Percentiles rank a stretch among this genome's conserved stretches.
Evolutionary conservation across 1,140 invertebrate genomes (phyloP).

Genomic region (Ctenoplectra terminalis): DNA sequence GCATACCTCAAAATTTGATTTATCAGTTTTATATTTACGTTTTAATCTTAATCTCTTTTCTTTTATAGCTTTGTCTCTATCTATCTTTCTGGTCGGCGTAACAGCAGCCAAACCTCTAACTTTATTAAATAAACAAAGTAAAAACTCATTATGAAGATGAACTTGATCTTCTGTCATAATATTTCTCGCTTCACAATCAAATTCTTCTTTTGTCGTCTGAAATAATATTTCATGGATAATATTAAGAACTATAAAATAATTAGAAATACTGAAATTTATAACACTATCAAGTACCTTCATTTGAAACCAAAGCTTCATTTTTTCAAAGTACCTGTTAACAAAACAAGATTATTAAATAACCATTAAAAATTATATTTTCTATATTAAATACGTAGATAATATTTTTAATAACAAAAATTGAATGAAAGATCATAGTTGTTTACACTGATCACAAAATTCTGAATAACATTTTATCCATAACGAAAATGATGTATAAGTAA

Average conservation of each 20-base stretch:
- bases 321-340: conserved; percentile 85
- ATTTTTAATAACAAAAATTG: neutral
- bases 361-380: conserved; percentile 7
- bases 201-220: conserved; percentile 90
- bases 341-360: conserved; percentile 34
- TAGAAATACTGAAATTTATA: neutral
- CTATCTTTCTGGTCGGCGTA: conserved; percentile 79
- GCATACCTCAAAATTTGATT: conserved; percentile 86
- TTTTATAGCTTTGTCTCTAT: conserved; percentile 78
- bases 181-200: conserved; percentile 89
- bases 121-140: conserved; percentile 91
- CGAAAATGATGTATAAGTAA: neutral
- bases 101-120: conserved; percentile 87
- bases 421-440: neutral
- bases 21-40: conserved; percentile 85
- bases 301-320: conserved; percentile 89
- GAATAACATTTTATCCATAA: conserved; percentile 2
- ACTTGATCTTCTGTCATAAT: conserved; percentile 88
- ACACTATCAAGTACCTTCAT: conserved; percentile 83
- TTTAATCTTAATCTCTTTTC: conserved; percentile 84
- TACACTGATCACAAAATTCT: conserved; percentile 26
- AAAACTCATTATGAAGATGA: conserved; percentile 92
- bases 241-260: neutral
- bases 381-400: neutral
- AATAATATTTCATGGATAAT: conserved; percentile 19